Percentiles rank a stretch among this genome's conserved stretches.
Evolutionary conservation across 30 jellyfish, hydroid and myxozoan species (phyloP).

Genomic region (Hydractinia echinata): DNA sequence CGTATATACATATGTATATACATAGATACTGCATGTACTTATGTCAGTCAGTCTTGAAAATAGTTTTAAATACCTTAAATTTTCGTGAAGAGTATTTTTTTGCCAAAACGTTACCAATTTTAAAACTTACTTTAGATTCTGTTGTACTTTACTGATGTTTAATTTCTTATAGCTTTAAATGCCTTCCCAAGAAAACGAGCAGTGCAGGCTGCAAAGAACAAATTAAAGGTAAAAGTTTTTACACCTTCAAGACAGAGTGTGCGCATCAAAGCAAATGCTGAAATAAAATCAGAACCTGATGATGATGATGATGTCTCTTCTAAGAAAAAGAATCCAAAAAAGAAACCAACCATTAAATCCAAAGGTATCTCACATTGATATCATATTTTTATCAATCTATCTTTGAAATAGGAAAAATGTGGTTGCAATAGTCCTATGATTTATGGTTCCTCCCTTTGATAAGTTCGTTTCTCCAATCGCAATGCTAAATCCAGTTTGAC

Average conservation of each 20-base stretch:
- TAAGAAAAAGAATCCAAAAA: neutral
- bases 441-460: no score
- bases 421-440: no score
- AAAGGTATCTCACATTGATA: neutral
- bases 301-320: neutral
- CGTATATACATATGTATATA: no score
- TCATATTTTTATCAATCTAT: no score
- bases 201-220: conserved; percentile 29
- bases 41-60: no score
- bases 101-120: no score
- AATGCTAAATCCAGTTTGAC: no score
- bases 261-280: conserved; percentile 27
- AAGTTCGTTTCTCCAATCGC: no score
- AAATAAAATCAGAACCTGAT: neutral
- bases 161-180: neutral
- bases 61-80: no score
- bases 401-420: no score
- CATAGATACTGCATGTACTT: no score
- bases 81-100: no score
- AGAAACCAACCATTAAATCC: neutral
- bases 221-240: conserved; percentile 22
- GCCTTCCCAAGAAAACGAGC: conserved; percentile 38
- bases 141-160: neutral
- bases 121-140: neutral
- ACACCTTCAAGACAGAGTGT: conserved; percentile 29